phyloP scores from a whole-genome alignment of 2,797 vertebrate genomes.

The Syngnathus acus region DNA sequence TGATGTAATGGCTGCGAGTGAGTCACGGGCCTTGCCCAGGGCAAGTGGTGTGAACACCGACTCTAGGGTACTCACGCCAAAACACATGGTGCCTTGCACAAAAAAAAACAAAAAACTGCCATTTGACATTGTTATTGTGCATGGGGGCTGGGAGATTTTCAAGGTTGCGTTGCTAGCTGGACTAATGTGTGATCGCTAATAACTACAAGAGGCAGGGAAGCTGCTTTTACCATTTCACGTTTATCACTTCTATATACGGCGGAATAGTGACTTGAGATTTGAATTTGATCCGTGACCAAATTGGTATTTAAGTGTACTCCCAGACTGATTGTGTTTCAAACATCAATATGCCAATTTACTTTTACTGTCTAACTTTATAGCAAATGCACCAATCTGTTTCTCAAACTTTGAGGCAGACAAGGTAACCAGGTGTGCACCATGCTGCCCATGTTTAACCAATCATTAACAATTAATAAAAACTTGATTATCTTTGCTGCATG shows the following conservation, averaged over 20 bases:
- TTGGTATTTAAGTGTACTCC: neutral
- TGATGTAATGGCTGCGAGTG: constrained; percentile 64
- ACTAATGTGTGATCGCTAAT: neutral
- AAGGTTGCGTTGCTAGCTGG: neutral
- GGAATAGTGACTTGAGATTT: neutral
- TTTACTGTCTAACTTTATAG: too few relatives aligned
- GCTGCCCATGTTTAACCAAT: too few relatives aligned
- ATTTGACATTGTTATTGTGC: neutral
- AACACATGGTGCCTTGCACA: constrained; percentile 58
- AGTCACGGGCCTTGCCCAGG: constrained; percentile 55
- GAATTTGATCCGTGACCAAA: neutral
- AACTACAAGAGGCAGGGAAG: neutral
- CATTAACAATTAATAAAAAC: too few relatives aligned
- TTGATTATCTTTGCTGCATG: too few relatives aligned
- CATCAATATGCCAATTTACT: too few relatives aligned
- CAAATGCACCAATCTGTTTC: neutral
- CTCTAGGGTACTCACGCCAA: constrained; percentile 58
- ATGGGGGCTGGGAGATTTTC: neutral
- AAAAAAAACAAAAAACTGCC: neutral
- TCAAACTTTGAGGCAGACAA: too few relatives aligned
- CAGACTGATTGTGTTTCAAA: too few relatives aligned
- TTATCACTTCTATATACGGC: neutral
- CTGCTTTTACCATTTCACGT: neutral
- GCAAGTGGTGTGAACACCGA: constrained; percentile 50
- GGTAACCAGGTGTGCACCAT: too few relatives aligned